Evolutionary conservation across 2,797 vertebrate species (phyloP).

Genomic region (Sebastes flavidus): DNA sequence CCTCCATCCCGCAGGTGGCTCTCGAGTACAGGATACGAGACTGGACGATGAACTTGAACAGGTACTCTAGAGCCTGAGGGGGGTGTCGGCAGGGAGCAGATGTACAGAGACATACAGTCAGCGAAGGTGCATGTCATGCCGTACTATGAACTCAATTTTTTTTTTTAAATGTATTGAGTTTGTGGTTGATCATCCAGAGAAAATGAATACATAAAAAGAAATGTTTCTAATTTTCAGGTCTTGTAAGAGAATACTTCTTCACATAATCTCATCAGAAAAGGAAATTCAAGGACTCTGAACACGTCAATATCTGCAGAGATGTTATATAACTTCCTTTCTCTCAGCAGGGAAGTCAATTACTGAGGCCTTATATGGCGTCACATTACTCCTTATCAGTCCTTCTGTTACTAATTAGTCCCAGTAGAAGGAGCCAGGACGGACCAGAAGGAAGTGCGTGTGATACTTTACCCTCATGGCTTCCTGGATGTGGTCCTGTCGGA

Average conservation of each 20-base stretch:
- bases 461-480: constrained; percentile 95
- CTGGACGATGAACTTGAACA: constrained; percentile 99
- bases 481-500: constrained; percentile 98
- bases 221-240: constrained; percentile 13
- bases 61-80: constrained; percentile 94
- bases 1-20: constrained; percentile 98
- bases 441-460: constrained; percentile 1
- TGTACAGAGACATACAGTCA: constrained; percentile 30
- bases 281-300: constrained; percentile 22
- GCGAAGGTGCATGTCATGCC: not conserved
- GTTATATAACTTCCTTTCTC: constrained; percentile 36
- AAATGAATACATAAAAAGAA: constrained; percentile 40
- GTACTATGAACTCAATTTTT: not conserved
- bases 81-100: constrained; percentile 36
- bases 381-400: constrained; percentile 43
- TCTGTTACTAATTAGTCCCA: constrained; percentile 47
- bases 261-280: constrained; percentile 15
- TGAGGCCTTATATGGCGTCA: constrained; percentile 17
- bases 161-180: not conserved
- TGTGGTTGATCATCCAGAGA: constrained; percentile 15
- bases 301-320: constrained; percentile 19
- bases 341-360: constrained; percentile 30
- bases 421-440: constrained; percentile 20
- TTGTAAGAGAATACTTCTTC: constrained; percentile 1
- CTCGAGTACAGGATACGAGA: constrained; percentile 97